Percentiles rank a stretch among this genome's conserved stretches.
Evolutionary conservation across 2,113 vertebrate genomes (phyloP).

Genomic region (Cebus imitator): DNA sequence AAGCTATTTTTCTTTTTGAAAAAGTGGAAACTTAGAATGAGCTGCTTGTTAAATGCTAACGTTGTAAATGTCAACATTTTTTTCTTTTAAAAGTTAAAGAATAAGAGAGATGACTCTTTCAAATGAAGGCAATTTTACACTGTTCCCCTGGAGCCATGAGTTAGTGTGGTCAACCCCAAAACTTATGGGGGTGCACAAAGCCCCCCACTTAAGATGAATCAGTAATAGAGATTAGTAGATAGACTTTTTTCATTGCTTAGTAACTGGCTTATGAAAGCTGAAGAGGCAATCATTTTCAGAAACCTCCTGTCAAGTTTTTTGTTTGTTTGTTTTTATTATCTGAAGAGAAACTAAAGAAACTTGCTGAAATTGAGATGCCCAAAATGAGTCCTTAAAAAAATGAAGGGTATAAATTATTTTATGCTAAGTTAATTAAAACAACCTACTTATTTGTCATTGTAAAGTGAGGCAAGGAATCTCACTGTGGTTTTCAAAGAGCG

Average conservation of each 20-base stretch:
- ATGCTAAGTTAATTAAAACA: not conserved
- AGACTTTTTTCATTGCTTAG: not conserved
- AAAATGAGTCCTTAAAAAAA: not conserved
- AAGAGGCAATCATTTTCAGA: not conserved
- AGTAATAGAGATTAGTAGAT: not conserved
- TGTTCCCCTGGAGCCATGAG: not conserved
- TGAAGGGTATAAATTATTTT: not conserved
- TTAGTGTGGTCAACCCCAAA: not conserved
- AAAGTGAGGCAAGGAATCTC: not conserved
- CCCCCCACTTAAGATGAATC: not conserved
- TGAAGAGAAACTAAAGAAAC: not conserved
- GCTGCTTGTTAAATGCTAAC: not conserved
- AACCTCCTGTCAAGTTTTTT: not conserved
- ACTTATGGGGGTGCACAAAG: not conserved
- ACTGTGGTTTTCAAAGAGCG: not conserved
- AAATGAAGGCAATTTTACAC: not conserved
- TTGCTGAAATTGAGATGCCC: not conserved
- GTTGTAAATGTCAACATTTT: constrained; percentile 30
- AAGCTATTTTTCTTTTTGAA: not conserved
- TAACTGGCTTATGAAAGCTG: not conserved
- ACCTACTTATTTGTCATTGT: not conserved
- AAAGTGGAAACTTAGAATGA: not conserved
- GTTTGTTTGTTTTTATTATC: constrained; percentile 7
- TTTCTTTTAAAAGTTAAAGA: not conserved
- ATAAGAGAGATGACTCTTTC: not conserved